Conservation (phyloP, 2,888 invertebrate genomes). For the Poecilobothrus nobilitatus region DNA sequence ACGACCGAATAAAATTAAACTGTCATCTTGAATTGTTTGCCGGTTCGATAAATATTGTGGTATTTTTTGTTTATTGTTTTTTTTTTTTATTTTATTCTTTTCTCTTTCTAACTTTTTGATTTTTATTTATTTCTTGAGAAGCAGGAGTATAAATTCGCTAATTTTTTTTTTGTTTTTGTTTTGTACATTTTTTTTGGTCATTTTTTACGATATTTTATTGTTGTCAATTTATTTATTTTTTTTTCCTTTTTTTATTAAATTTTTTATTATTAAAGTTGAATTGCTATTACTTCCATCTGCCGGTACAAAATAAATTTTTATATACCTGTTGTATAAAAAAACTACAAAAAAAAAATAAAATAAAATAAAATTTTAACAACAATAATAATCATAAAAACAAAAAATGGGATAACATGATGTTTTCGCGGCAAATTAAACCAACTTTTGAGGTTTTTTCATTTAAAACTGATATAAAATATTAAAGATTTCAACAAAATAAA, state of each 20-base stretch:
- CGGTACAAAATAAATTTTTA: background rate
- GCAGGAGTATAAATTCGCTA: background rate
- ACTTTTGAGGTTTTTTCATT: background rate
- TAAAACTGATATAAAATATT: background rate
- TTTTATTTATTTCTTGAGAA: background rate
- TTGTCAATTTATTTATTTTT: background rate
- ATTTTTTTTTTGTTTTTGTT: background rate
- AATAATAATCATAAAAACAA: background rate
- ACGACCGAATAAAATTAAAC: slow-evolving; percentile 42
- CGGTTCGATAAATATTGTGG: slow-evolving; percentile 43
- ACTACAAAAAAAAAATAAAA: too few relatives aligned
- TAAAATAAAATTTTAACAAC: background rate
- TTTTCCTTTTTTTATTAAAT: background rate
- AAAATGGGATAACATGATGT: background rate
- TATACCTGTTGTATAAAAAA: background rate
- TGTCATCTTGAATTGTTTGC: slow-evolving; percentile 43
- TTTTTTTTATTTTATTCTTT: too few relatives aligned
- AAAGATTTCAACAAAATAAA: background rate
- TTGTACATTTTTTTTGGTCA: slow-evolving; percentile 5
- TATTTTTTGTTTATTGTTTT: too few relatives aligned
- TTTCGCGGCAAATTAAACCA: slow-evolving; percentile 6
- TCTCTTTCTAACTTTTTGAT: too few relatives aligned
- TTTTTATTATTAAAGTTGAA: background rate
- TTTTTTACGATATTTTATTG: slow-evolving; percentile 8
- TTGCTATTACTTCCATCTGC: slow-evolving; percentile 6